Evolutionary conservation across 1,140 invertebrate genomes (phyloP), one percentile per base, ranked within the genome.

Genomic region (Batillaria attramentaria): DNA sequence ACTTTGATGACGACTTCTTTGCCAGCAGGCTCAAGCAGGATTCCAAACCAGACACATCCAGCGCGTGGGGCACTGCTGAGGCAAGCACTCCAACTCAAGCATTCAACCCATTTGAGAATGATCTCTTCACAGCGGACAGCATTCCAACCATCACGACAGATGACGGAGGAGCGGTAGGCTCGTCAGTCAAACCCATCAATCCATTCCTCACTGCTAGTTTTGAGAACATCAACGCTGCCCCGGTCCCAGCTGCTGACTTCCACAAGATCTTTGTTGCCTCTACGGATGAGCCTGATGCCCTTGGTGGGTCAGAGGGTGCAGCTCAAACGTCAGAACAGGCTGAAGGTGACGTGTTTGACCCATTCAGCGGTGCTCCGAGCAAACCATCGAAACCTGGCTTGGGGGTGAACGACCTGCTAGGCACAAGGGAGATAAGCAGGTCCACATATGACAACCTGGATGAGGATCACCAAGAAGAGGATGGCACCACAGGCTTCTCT

Each of bases 31-130:
- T 42, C 65, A 73, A 50, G 46, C 65, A 79, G 54, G 80, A 79
- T 54, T 46, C 60, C 10, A 72, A 78, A n/a, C n/a, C n/a, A n/a
- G n/a, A n/a, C n/a, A n/a, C n/a, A n/a, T n/a, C n/a, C 37, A 81
- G 76, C 60, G 66, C 77, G n/a, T 81, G 80, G 80, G 80, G 80
- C 4, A 70, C 72, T n/a, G 68, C 79, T 50, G 76, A 54, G 1
- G 43, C 73, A 42, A 62, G 65, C 33, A 31, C 54, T 8, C 35
- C 69, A 31, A 75, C 46, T 10, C 54, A 76, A 39, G 76, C 70
- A 50, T 68, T 72, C 13, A 89, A 89, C 78, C 88, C 88, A 66
- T 89, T 89, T 79, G 84, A 88, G 72, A 85, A 87, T 79, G 88
- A 89, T 78, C 81, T 84, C 31, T 89, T 85, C 57, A 84, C 83